Base-by-base conservation (phyloP, 1,140 invertebrate genomes). In the Drosophila micromelanica region DNA sequence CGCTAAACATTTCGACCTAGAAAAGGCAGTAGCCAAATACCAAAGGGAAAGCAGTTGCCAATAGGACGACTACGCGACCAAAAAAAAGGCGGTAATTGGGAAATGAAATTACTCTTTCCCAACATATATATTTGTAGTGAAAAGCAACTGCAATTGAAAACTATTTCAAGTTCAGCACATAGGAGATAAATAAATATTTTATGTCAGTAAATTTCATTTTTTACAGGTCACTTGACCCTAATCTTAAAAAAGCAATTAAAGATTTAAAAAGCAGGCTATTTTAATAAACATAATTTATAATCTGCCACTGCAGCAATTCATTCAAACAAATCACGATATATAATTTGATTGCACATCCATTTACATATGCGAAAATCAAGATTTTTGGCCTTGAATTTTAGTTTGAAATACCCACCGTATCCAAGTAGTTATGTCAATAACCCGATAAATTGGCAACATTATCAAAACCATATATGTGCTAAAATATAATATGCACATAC, bases 1-100 rank as follows among this genome's bases (percentile, higher is more conserved):
- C 81, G 78, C 84, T 87, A 86, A 86, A 81, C 70, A 87, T 64
- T 81, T 76, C 67, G 71, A 87, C 82, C 81, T 69, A 86, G 23
- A 87, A 87, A 77, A 60, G 57, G 11, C 73, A 81, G 63, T 65
- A 67, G 67, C 65, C 30, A 43, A 43, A 46, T 35, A 40, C 15
- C 43, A 38, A 40, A 70, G 80, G 75, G 71, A 82, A 76, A 84
- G 80, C 57, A 68, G 45, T 59, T 27, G 52, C 23, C 32, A 20
- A 9, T 40, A n/a, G 11, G 60, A 30, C 45, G 15, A 60, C 27
- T n/a, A 20, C 8, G 11, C 1, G 11, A 11, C 3, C 45, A 23
- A 37, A 20, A 15, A 27, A 51, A 40, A 30, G 35, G 27, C 40
- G 40, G n/a, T 17, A 45, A n/a, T 30, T 27, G 12, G 7, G 3